phyloP scores from a whole-genome alignment of 2,888 invertebrate genomes.

The Balanococcus diminutus region DNA sequence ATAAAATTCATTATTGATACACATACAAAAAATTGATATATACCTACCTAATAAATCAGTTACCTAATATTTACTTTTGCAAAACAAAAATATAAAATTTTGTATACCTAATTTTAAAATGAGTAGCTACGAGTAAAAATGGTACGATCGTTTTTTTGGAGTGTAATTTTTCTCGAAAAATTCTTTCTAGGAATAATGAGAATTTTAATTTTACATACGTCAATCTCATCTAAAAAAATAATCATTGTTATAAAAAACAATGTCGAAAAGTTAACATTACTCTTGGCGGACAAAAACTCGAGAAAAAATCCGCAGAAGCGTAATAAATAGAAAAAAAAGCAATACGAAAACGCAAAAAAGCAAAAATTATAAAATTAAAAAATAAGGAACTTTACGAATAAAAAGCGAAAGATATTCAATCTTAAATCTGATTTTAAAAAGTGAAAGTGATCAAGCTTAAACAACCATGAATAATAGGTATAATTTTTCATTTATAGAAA shows the following conservation, averaged over 20 bases:
- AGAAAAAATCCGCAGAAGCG: too few relatives aligned
- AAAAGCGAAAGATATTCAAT: background rate
- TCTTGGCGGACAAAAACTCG: too few relatives aligned
- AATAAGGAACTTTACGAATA: slow-evolving; percentile 4
- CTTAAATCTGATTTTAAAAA: background rate
- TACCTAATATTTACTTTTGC: too few relatives aligned
- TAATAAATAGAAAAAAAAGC: background rate
- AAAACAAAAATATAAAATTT: too few relatives aligned
- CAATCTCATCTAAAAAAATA: too few relatives aligned
- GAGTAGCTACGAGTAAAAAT: too few relatives aligned
- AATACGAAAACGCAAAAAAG: background rate
- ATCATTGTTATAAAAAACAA: too few relatives aligned
- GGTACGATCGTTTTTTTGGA: too few relatives aligned
- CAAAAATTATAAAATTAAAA: slow-evolving; percentile 13
- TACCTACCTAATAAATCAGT: background rate
- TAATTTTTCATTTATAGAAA: background rate
- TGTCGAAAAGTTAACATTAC: too few relatives aligned
- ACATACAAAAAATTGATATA: background rate
- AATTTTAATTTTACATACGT: too few relatives aligned
- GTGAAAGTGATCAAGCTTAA: background rate
- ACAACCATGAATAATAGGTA: background rate
- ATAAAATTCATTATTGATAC: background rate
- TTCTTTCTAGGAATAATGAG: background rate
- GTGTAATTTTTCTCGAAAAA: background rate
- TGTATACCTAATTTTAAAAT: too few relatives aligned